Evolutionary conservation across 2,797 vertebrate genomes (phyloP), one percentile per base, ranked within the genome.

Genomic region (Urocyon cinereoargenteus): DNA sequence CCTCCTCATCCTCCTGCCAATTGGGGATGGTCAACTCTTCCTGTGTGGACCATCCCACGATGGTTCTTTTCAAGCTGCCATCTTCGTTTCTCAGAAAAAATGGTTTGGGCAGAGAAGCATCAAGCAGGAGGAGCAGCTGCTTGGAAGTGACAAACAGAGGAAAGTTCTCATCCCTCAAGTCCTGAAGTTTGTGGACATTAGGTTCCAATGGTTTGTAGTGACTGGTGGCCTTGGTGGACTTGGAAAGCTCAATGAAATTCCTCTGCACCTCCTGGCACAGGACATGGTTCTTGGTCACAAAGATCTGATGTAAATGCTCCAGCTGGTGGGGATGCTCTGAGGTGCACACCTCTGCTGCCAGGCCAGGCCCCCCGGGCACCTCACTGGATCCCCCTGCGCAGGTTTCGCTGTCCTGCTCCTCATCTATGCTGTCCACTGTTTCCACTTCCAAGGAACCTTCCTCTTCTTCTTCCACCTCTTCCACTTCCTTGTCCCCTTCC

Each of bases 11-110:
- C 0, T 99, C 99, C 66, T 98, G 98, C 98, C 99, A 98, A 1
- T 98, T 98, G 94, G 98, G 97, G 61, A 99, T 93, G 78, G 97
- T 84, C 2, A 95, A 2, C 26, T 99, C 98, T 85, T 99, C 99
- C 91, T 98, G 98, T 28, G 97, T 96, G 94, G 98, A 98, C 99
- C 99, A 99, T 1, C 99, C 99, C 81, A 91, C 70, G 73, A 99
- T 98, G 57, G 21, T 75, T 93, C 97, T 98, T 94, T 98, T 99
- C 81, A 99, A 98, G 94, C 99, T 99, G 83, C 99, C 99, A 53
- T 99, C 99, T 94, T 99, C 99, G 0, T 99, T 99, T 92, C 99
- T 98, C 2, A 98, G 98, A 51, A 99, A 99, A 96, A 99, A 99
- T 0, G 99, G 98, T 10, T 98, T 96, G 0, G 99, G 98, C 96